phyloP scores from a whole-genome alignment of 2,888 invertebrate species.

The Melieria omissa region DNA sequence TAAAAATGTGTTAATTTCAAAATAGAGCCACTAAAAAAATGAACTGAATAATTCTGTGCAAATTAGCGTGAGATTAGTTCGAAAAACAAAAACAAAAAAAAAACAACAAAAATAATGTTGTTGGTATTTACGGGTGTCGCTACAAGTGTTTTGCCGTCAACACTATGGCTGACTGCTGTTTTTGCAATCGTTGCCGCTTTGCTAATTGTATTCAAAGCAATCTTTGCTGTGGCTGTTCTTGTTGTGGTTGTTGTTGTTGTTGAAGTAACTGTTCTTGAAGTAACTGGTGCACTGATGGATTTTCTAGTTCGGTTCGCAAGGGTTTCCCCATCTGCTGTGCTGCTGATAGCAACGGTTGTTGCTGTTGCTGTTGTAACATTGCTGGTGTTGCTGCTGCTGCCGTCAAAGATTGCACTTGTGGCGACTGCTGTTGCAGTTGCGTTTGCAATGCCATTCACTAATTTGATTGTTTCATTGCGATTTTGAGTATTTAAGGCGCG shows the following conservation, averaged over 20 bases:
- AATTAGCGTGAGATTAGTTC: not conserved
- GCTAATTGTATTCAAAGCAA: not conserved
- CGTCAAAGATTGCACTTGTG: too few species aligned
- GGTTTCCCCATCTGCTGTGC: too few species aligned
- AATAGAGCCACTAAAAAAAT: not conserved
- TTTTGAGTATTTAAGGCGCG: not conserved
- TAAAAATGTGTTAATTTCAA: not conserved
- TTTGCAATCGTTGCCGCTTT: conserved; percentile 31
- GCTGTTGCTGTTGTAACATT: conserved; percentile 28
- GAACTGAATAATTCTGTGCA: not conserved
- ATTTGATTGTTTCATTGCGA: not conserved
- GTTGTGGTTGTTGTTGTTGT: conserved; percentile 44
- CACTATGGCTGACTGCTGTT: conserved; percentile 23
- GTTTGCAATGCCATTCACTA: not conserved
- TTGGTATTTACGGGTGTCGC: conserved; percentile 53
- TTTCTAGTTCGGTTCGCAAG: not conserved
- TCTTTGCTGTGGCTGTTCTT: conserved; percentile 30
- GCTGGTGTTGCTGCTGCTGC: conserved; percentile 20
- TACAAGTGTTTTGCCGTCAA: conserved; percentile 41
- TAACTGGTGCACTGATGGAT: not conserved
- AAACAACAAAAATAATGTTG: conserved; percentile 5
- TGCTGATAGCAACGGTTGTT: not conserved
- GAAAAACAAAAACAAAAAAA: not conserved
- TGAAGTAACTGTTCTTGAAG: conserved; percentile 39
- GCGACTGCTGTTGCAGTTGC: too few species aligned